Evolutionary conservation across 2,888 invertebrate species (phyloP).

Genomic region (Blera fallax): DNA sequence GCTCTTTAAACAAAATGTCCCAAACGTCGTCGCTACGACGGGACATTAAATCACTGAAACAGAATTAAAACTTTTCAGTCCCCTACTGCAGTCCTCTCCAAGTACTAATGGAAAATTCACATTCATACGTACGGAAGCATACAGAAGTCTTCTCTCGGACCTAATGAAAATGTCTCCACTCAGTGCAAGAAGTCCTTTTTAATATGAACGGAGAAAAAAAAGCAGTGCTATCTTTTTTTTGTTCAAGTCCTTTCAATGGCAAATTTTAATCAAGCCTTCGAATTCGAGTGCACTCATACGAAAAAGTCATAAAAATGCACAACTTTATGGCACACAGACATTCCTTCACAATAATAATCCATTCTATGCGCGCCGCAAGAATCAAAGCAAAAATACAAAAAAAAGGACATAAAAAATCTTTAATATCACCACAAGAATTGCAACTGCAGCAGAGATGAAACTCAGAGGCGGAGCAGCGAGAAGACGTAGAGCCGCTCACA

Average conservation of each 20-base stretch:
- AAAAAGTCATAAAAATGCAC: slow-evolving; percentile 72
- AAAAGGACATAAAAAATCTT: slow-evolving; percentile 33
- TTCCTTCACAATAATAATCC: slow-evolving; percentile 56
- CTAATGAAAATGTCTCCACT: slow-evolving; percentile 58
- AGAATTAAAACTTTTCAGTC: slow-evolving; percentile 19
- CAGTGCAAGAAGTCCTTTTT: slow-evolving; percentile 12
- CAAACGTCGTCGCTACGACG: neutral
- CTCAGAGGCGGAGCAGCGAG: neutral
- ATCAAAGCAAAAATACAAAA: slow-evolving; percentile 51
- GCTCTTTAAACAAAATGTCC: neutral
- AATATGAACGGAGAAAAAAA: slow-evolving; percentile 8
- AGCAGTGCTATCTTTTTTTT: neutral
- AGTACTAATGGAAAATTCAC: slow-evolving; percentile 8
- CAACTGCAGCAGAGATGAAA: slow-evolving; percentile 49
- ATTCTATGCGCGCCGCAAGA: slow-evolving; percentile 41
- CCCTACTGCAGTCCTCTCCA: neutral
- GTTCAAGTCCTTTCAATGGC: slow-evolving; percentile 51
- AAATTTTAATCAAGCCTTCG: slow-evolving; percentile 71
- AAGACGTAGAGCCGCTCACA: neutral
- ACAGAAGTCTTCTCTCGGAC: slow-evolving; percentile 21
- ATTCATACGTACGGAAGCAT: neutral
- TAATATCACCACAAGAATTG: slow-evolving; percentile 66
- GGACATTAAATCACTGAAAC: neutral
- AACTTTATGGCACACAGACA: slow-evolving; percentile 47
- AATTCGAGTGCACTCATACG: slow-evolving; percentile 70